phyloP scores from a whole-genome alignment of 2,113 vertebrate genomes.

The Melospiza melodia region DNA sequence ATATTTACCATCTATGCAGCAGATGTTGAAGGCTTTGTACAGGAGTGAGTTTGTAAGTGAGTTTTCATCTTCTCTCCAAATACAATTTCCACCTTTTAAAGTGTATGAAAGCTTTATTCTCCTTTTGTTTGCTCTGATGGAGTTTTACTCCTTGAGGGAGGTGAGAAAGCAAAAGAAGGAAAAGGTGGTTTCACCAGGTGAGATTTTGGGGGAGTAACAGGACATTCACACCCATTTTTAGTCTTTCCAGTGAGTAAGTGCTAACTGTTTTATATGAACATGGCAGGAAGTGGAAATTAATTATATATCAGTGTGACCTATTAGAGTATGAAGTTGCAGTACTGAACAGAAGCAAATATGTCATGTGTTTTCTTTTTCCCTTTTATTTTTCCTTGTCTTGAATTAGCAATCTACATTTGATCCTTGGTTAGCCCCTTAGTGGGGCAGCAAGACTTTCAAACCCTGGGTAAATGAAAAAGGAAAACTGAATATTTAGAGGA shows the following conservation, averaged over 20 bases:
- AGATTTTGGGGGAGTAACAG: background rate
- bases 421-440: background rate
- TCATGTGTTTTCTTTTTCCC: background rate
- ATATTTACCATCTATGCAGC: background rate
- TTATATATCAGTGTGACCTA: background rate
- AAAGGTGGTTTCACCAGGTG: background rate
- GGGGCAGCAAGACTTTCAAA: background rate
- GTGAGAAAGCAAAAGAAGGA: background rate
- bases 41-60: background rate
- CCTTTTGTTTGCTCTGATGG: background rate
- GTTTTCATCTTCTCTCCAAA: constrained; percentile 15
- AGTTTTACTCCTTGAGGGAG: background rate
- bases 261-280: background rate
- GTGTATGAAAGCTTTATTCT: background rate
- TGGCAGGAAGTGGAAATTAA: background rate
- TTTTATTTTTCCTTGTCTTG: background rate
- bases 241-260: background rate
- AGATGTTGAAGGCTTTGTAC: background rate
- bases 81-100: background rate
- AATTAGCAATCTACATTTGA: background rate
- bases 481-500: background rate
- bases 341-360: background rate
- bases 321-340: background rate
- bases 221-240: background rate
- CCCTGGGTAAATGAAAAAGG: background rate